phyloP scores from a whole-genome alignment of 1,140 invertebrate genomes.

The Magallana angulata region DNA sequence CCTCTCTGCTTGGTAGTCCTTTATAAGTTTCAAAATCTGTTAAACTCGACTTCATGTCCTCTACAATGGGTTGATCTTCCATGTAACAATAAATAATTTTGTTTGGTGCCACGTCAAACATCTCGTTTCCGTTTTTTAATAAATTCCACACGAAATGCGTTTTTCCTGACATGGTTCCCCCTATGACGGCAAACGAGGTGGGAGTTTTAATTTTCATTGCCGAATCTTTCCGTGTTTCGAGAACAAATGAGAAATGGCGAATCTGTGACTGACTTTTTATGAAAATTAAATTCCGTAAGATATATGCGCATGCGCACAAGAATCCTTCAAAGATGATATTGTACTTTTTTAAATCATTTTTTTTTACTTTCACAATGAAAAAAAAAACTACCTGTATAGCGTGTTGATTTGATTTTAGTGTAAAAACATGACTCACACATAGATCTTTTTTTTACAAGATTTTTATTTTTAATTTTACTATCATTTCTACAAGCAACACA shows the following conservation, averaged over 20 bases:
- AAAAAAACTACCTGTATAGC: too few species aligned
- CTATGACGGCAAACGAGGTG: conserved; percentile 15
- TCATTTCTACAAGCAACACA: too few species aligned
- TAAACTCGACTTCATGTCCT: conserved; percentile 42
- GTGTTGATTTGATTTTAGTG: too few species aligned
- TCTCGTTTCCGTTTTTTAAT: conserved; percentile 19
- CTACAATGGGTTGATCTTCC: conserved; percentile 25
- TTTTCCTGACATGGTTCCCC: conserved; percentile 33
- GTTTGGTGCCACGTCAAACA: conserved; percentile 35
- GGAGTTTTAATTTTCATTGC: conserved; percentile 28
- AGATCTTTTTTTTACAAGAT: too few species aligned
- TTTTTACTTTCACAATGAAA: too few species aligned
- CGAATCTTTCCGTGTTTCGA: neutral
- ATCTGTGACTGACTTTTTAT: too few species aligned
- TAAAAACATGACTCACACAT: too few species aligned
- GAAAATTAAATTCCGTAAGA: neutral
- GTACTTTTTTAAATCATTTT: too few species aligned
- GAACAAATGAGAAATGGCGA: too few species aligned
- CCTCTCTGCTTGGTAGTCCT: conserved; percentile 43
- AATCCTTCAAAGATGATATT: too few species aligned
- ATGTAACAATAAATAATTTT: conserved; percentile 41
- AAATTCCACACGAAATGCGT: conserved; percentile 11
- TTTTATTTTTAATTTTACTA: too few species aligned
- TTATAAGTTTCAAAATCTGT: neutral
- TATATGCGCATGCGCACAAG: neutral